Evolutionary conservation across 2,113 vertebrate genomes (phyloP).

Genomic region (Holacanthus passer): DNA sequence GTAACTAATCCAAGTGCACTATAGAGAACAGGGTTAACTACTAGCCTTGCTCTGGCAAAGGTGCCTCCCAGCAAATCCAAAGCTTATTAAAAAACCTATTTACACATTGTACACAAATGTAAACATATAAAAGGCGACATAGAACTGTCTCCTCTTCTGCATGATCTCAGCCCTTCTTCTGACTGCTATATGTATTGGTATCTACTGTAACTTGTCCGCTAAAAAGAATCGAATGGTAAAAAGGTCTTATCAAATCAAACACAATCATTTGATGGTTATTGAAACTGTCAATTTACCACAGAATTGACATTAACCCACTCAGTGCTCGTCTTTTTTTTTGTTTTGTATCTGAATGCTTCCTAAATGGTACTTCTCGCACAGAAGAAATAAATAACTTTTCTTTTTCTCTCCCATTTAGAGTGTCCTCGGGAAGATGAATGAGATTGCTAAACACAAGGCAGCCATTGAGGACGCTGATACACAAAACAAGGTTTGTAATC

Average conservation of each 20-base stretch:
- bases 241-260: not conserved
- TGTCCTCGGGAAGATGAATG: slow-evolving; percentile 96
- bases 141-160: too few species aligned
- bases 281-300: not conserved
- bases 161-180: not conserved
- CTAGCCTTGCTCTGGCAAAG: too few species aligned
- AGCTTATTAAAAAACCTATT: not conserved
- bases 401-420: slow-evolving; percentile 81
- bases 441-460: slow-evolving; percentile 96
- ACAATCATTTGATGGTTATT: not conserved
- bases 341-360: not conserved
- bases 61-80: not conserved
- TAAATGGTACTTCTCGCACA: not conserved
- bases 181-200: not conserved
- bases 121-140: not conserved
- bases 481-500: slow-evolving; percentile 90
- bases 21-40: not conserved
- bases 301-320: not conserved
- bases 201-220: not conserved
- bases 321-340: not conserved
- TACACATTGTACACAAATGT: not conserved
- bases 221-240: not conserved
- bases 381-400: not conserved
- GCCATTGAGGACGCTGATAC: slow-evolving; percentile 94
- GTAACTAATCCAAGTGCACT: slow-evolving; percentile 71